A percentile compares a stretch with the other conserved stretches of the same genome.
Conservation (phyloP, 2,888 invertebrate genomes). For the Ryuthela nishihirai region DNA sequence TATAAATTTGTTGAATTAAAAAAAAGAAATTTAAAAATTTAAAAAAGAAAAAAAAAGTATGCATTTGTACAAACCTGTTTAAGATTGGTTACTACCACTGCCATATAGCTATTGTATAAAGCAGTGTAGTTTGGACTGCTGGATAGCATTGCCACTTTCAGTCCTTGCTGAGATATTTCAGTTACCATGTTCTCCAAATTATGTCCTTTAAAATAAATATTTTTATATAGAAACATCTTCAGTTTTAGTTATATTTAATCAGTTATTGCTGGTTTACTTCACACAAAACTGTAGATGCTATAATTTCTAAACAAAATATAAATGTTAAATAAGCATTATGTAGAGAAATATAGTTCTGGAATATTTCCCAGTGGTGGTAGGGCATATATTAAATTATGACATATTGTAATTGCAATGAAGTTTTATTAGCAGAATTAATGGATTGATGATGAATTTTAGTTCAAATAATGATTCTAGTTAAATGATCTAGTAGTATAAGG, state of each 20-base stretch:
- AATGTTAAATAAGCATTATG: neutral
- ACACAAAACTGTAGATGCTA: no score
- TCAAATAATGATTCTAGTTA: no score
- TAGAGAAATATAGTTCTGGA: no score
- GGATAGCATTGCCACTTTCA: neutral
- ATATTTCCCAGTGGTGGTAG: no score
- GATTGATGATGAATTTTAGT: no score
- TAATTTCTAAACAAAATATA: neutral
- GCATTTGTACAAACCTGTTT: neutral
- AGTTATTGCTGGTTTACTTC: no score
- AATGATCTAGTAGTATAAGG: no score
- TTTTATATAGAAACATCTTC: neutral
- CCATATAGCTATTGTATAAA: conserved; percentile 5
- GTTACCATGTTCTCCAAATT: neutral
- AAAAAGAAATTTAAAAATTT: neutral
- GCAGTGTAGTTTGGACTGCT: neutral
- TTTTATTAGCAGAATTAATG: no score
- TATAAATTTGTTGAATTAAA: no score
- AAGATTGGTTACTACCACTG: neutral
- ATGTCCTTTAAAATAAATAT: neutral
- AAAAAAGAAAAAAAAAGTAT: neutral
- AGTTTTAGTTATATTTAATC: no score
- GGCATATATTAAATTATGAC: no score
- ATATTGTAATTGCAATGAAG: no score
- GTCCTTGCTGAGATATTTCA: neutral